These are phyloP conservation scores for Apis mellifera DNA, from an alignment of 1,140 invertebrate species.

Conservation along the genomic window Amel_HAv3.1 CM009937.2:9110501-9111000, in stretches of 20 bases:
- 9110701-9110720: slow-evolving; percentile 27
- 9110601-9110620: background rate
- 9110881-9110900: slow-evolving; percentile 29
- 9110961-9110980: background rate
- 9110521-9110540: background rate
- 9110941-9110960: slow-evolving; percentile 26
- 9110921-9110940: too few species aligned
- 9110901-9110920: background rate
- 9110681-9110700: background rate
- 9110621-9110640: background rate
- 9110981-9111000: background rate
- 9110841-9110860: background rate
- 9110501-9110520: too few species aligned
- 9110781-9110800: background rate
- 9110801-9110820: background rate
- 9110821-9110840: background rate
- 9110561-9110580: background rate
- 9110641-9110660: background rate
- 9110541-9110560: background rate
- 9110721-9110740: slow-evolving; percentile 57
- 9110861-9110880: background rate
- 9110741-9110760: slow-evolving; percentile 67
- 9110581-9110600: background rate
- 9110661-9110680: background rate
- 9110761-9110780: slow-evolving; percentile 65